phyloP scores from a whole-genome alignment of 2,797 vertebrate genomes.

The Catharus ustulatus region DNA sequence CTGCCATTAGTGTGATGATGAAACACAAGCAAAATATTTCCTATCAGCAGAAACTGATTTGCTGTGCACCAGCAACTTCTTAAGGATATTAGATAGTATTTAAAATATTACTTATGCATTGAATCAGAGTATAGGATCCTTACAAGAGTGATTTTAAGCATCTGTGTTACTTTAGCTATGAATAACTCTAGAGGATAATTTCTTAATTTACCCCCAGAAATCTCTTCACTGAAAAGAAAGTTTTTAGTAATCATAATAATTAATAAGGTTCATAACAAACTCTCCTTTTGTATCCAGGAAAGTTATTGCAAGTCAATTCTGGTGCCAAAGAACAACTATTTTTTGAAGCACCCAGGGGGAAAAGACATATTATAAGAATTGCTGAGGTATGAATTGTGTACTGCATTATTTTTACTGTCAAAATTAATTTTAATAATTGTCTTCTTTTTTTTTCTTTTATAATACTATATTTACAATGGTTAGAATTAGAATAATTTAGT shows the following conservation, averaged over 20 bases:
- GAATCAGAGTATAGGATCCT: background rate
- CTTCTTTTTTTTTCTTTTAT: background rate
- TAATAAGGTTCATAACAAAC: background rate
- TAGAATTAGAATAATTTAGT: background rate
- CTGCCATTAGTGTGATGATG: background rate
- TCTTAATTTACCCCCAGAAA: background rate
- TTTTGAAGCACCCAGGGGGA: conserved; percentile 96
- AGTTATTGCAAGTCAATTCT: conserved; percentile 95
- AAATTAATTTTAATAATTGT: background rate
- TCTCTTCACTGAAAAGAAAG: background rate
- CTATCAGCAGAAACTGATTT: background rate
- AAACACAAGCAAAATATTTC: background rate
- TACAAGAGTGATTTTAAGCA: background rate
- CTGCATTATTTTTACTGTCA: background rate
- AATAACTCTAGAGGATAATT: background rate
- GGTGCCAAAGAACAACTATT: conserved; percentile 95
- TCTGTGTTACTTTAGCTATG: background rate
- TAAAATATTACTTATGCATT: background rate
- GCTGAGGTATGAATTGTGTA: conserved; percentile 82
- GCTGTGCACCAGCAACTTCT: background rate
- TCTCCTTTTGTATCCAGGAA: conserved; percentile 80
- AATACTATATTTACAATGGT: background rate
- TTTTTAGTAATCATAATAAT: background rate
- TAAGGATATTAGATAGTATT: background rate
- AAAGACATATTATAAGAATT: conserved; percentile 87